Evolutionary conservation across 1,140 invertebrate species (phyloP), one percentile per base, ranked within the genome.

Genomic region (Cecropterus lyciades): DNA sequence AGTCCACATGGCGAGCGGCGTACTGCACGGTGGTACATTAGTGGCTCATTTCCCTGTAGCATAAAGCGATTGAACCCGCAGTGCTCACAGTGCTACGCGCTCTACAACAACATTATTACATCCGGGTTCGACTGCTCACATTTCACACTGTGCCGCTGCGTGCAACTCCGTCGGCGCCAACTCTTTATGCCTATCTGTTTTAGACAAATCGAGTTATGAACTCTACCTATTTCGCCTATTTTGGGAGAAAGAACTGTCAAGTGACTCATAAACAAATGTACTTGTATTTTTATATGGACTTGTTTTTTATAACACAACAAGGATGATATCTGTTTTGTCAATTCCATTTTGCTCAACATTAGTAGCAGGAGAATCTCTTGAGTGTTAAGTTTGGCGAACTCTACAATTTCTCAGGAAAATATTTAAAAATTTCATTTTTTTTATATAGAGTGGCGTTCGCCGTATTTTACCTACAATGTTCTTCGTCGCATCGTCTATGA

Each of bases 111-210:
- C n/a, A 40, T 64, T 48, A 59, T 43, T 53, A 60, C 43, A 40
- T 65, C 67, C 67, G 67, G 67, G 67, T 65, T 69, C 59, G n/a
- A 7, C 13, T 43, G 40, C 49, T 62, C 40, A 48, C 49, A 13
- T 51, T 49, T 51, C 48, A 30, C 48, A 49, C 48, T 9, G 48
- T 3, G 48, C 20, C 48, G 48, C 37, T 49, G n/a, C 48, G 20
- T 15, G 48, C 48, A 5, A 8, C 45, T 20, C 15, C 17, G 13
- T 15, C 20, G 51, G 51, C 24, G 27, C 27, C 14, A 1, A 16
- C 27, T 53, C 13, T 30, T 37, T 53, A 37, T 53, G 51, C 51
- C 37, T 53, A 53, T 53, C 27, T 37, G 51, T 16, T 53, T 14
- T 13, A 33, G 27, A 53, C 27, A 37, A 9, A 53, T 15, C 13